Percentiles rank a stretch among this genome's conserved stretches.
These are phyloP conservation scores for Philopedon plagiatum DNA, from an alignment of 2,888 invertebrate species.

Conservation along the genomic window DNA sequence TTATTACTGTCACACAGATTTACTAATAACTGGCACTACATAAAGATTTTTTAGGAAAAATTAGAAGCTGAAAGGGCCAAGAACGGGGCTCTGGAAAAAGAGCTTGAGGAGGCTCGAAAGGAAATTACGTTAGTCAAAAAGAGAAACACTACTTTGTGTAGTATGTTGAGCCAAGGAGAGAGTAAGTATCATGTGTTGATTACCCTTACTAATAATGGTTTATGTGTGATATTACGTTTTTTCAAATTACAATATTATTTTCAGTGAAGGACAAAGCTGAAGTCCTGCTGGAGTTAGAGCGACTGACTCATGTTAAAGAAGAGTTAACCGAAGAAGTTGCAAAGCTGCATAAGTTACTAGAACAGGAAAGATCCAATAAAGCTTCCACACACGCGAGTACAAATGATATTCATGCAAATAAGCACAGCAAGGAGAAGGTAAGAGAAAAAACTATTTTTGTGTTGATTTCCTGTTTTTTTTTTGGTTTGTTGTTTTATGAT, in stretches of 20 bases:
- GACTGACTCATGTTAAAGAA: constrained; percentile 77
- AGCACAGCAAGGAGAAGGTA: constrained; percentile 48
- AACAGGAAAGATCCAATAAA: constrained; percentile 80
- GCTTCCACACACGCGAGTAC: constrained; percentile 56
- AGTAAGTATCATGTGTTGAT: constrained; percentile 62
- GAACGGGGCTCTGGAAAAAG: constrained; percentile 57
- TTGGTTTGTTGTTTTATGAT: no score
- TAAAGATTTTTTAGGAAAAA: constrained; percentile 59
- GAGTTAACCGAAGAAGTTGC: constrained; percentile 82
- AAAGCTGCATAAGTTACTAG: constrained; percentile 78
- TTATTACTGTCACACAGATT: no score
- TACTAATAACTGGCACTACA: constrained; percentile 1
- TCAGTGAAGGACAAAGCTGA: constrained; percentile 88
- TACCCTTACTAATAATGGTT: no score
- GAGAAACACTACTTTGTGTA: constrained; percentile 63
- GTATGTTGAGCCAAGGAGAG: constrained; percentile 65
- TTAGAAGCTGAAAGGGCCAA: constrained; percentile 59
- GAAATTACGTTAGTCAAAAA: constrained; percentile 63
- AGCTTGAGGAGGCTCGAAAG: constrained; percentile 60
- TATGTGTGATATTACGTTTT: no score
- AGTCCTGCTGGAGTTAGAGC: constrained; percentile 80
- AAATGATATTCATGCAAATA: constrained; percentile 26
- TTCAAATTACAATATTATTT: no score
- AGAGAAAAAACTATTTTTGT: neutral
- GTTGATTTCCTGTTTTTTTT: constrained; percentile 10